Conservation (phyloP, 1,140 invertebrate species). For the Glossosoma conforme region DNA sequence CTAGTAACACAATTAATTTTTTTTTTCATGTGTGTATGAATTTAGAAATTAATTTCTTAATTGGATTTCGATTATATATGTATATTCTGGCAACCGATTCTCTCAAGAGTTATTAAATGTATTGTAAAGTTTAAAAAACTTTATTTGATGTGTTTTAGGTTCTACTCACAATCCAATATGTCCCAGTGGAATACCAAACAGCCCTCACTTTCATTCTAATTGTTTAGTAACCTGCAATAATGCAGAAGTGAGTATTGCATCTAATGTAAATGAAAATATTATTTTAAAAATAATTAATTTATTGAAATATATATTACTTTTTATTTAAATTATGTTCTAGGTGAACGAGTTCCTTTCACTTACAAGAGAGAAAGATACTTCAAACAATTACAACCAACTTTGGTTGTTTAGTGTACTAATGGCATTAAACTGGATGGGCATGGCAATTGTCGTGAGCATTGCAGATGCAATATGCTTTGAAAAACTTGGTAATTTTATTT, state of each 20-base stretch:
- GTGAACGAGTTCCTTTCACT: constrained; percentile 38
- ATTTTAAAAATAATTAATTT: neutral
- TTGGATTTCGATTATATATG: no score
- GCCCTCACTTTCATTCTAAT: constrained; percentile 46
- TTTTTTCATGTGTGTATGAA: no score
- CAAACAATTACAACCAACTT: constrained; percentile 55
- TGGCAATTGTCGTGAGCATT: constrained; percentile 75
- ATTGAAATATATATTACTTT: neutral
- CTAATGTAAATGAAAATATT: constrained; percentile 16
- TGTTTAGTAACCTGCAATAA: constrained; percentile 53
- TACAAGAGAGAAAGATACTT: constrained; percentile 34
- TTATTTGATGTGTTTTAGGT: constrained; percentile 35
- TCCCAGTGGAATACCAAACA: constrained; percentile 34
- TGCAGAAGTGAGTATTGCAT: constrained; percentile 34
- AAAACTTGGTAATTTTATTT: constrained; percentile 58
- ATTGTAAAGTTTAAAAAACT: no score
- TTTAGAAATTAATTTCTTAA: no score
- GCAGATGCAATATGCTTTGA: constrained; percentile 80
- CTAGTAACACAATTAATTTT: no score
- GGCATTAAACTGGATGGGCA: constrained; percentile 72
- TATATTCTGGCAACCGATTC: no score
- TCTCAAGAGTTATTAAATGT: no score
- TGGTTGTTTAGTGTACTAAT: constrained; percentile 66
- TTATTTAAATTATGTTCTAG: constrained; percentile 26
- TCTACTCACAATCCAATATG: constrained; percentile 46